These are phyloP conservation scores for Lordiphosa andalusiaca DNA, from an alignment of 2,888 invertebrate species.

Conservation along the genomic window DNA sequence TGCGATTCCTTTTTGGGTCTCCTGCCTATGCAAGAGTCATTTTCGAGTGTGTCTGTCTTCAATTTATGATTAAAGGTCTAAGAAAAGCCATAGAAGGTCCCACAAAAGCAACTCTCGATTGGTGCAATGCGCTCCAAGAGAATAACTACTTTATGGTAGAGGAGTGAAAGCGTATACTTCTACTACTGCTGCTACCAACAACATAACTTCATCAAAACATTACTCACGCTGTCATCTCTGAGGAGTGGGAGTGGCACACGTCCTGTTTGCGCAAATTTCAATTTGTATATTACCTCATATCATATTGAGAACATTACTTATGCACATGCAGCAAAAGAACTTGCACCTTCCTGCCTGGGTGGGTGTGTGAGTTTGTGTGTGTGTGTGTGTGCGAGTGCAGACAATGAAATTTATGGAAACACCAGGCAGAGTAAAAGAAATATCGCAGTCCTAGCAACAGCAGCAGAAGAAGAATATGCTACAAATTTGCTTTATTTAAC, in stretches of 20 bases:
- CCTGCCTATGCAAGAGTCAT: too few relatives aligned
- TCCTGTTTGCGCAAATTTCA: slow-evolving; percentile 69
- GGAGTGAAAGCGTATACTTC: too few relatives aligned
- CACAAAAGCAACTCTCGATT: too few relatives aligned
- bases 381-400: slow-evolving; percentile 40
- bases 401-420: slow-evolving; percentile 69
- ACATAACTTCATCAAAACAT: too few relatives aligned
- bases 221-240: slow-evolving; percentile 1
- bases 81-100: too few relatives aligned
- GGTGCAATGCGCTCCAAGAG: too few relatives aligned
- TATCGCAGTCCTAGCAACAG: slow-evolving; percentile 25
- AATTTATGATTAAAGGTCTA: too few relatives aligned
- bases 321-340: slow-evolving; percentile 41
- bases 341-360: slow-evolving; percentile 10
- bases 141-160: too few relatives aligned
- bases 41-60: too few relatives aligned
- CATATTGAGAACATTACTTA: slow-evolving; percentile 60
- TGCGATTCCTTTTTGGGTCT: too few relatives aligned
- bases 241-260: slow-evolving; percentile 32
- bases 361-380: slow-evolving; percentile 7
- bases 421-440: slow-evolving; percentile 38
- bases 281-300: slow-evolving; percentile 70
- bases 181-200: too few relatives aligned
- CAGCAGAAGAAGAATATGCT: slow-evolving; percentile 51
- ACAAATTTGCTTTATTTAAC: slow-evolving; percentile 70